Evolutionary conservation across 2,888 invertebrate species (phyloP), one percentile per base, ranked within the genome.

Genomic region (Vannuccia rotundouncinata): DNA sequence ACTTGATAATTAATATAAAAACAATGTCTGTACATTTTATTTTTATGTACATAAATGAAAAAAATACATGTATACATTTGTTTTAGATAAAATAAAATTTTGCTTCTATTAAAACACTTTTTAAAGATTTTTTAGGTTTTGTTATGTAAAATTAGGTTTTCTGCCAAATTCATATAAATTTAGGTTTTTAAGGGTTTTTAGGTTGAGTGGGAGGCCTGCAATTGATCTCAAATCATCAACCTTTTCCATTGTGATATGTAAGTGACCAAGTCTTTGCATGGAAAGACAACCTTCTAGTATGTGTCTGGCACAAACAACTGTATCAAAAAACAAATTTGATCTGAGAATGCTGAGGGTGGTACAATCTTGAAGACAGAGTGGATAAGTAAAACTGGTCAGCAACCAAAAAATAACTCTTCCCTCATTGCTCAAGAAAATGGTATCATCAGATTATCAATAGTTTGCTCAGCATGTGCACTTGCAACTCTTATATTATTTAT

Each of bases 361-460:
- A 66, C 66, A 66, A 66, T 66, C 17, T 66, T 66, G 22, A 66
- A 66, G 66, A 17, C 66, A 66, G 66, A 22, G 66, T 66, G 75
- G 13, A 29, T 75, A n/a, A 29, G 25, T 75, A 31, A 2, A 31
- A 75, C 29, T 31, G 75, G 75, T 75, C 75, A 75, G 31, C 13
- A 29, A 75, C 28, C 75, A 75, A 75, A 29, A 75, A 75, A 2
- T 10, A 31, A 25, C 5, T 5, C 29, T 75, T 75, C 22, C 75
- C 75, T 75, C 75, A 75, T 75, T 29, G 13, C 29, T 75, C 75
- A 31, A 75, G 75, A 31, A 10, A 75, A 31, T 75, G 10, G 75
- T 75, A 75, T 75, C 29, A 1, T 75, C 29, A 29, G n/a, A 75
- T 75, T 31, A 31, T 31, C 17, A 75, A 75, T 31, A 75, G 75